These are phyloP conservation scores for Cirrhinus mrigala DNA, from an alignment of 2,797 vertebrate genomes.

Conservation along the genomic window DNA sequence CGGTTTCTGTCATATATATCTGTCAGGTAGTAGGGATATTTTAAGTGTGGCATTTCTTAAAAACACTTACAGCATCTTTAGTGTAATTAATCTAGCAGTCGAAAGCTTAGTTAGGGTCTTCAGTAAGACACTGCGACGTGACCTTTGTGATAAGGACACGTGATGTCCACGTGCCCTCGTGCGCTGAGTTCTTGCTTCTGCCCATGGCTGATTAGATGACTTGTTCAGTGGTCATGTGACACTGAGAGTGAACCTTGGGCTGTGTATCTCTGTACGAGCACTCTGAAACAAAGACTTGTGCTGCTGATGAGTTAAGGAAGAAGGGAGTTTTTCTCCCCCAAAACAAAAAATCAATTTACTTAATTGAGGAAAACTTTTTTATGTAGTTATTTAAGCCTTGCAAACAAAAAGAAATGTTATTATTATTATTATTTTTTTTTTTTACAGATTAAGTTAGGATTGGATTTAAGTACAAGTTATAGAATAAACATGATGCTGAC, in stretches of 20 bases:
- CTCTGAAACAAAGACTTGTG: background rate
- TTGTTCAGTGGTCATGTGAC: constrained; percentile 34
- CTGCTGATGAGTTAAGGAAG: background rate
- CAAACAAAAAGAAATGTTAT: too few species aligned
- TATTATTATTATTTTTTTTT: too few species aligned
- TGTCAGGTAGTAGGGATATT: constrained; percentile 3
- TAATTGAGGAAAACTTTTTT: background rate
- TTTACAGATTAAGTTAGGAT: too few species aligned
- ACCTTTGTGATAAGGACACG: constrained; percentile 22
- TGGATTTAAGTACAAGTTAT: too few species aligned
- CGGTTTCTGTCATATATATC: background rate
- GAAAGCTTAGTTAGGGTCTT: background rate
- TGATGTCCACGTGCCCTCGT: constrained; percentile 5
- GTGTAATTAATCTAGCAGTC: background rate
- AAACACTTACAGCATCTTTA: background rate
- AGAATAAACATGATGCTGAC: too few species aligned
- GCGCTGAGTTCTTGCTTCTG: background rate
- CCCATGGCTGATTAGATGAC: constrained; percentile 1
- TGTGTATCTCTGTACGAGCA: constrained; percentile 12
- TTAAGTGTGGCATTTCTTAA: background rate
- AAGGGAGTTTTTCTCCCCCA: background rate
- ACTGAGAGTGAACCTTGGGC: constrained; percentile 27
- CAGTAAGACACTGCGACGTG: background rate
- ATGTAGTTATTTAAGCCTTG: background rate
- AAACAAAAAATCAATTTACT: background rate